Evolutionary conservation across 2,113 vertebrate species (phyloP), one percentile per base, ranked within the genome.

Genomic region (Phalacrocorax brasilianus): DNA sequence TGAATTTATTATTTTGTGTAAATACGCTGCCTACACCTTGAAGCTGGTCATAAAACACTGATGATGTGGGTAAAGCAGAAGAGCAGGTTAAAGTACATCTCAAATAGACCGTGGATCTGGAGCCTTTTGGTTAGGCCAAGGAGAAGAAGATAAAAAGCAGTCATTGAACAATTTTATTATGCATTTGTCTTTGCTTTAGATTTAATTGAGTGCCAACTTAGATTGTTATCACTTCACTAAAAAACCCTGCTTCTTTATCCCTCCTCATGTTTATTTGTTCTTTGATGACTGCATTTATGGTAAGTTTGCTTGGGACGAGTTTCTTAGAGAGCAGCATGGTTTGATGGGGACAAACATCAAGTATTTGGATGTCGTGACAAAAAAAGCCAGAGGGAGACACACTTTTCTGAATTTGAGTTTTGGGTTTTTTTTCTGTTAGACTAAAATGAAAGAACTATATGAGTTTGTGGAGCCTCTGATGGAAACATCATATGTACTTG

Each of bases 1-100:
- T 93, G 86, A 82, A 93, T 95, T 65, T 85, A 59, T 84, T 95
- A 72, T 90, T 91, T 94, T 88, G 62, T 85, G 28, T 85, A 90
- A 89, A 85, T 77, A 44, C 19, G 9, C 49, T 88, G 71, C 22
- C 84, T 95, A 27, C 58, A 78, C 59, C 89, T 93, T 93, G 74
- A 93, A 79, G 91, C 85, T 11, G 18, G 42, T 78, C 72, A 38
- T 78, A 58, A 89, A 94, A 74, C 58, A 56, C 63, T 61, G 38
- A 23, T 82, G 62, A 70, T 59, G 55, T 63, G 71, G 55, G n/a
- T 89, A 87, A 91, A 85, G 83, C 92, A 77, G 93, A 95, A 95
- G 66, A 84, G 71, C 80, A 87, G 70, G 85, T 96, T 94, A 78
- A 76, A 94, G 77, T 50, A 38, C 10, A 3, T 87, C 74, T 85